These are phyloP conservation scores for Catagonus wagneri DNA, from an alignment of 2,113 vertebrate species.

Conservation along the genomic window DNA sequence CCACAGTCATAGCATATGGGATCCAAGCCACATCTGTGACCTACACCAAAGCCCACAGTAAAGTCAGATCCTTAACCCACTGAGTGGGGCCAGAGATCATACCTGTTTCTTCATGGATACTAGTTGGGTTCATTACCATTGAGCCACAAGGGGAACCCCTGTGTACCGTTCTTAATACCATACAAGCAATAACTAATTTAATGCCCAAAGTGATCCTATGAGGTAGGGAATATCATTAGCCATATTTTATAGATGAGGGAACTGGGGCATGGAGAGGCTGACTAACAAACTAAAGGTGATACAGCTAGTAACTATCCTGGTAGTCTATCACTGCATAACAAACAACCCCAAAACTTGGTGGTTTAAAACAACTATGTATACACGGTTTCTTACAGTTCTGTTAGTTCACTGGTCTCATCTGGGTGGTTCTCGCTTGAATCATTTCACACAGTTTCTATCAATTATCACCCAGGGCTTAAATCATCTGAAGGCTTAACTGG, in stretches of 20 bases:
- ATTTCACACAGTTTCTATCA: neutral
- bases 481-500: neutral
- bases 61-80: too few species aligned
- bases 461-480: neutral
- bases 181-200: neutral
- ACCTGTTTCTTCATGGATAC: too few species aligned
- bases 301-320: neutral
- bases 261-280: neutral
- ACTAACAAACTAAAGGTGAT: neutral
- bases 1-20: too few species aligned
- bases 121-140: too few species aligned
- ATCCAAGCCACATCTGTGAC: too few species aligned
- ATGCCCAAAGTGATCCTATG: neutral
- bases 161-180: neutral
- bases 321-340: neutral
- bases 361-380: neutral
- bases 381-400: neutral
- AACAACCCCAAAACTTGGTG: neutral
- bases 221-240: neutral
- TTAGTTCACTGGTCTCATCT: neutral
- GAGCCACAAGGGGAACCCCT: too few species aligned
- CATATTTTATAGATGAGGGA: constrained; percentile 3
- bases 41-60: too few species aligned
- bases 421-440: neutral
- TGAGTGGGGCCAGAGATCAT: too few species aligned